Conservation (phyloP, 1,140 invertebrate genomes). For the Drosophila nebulosa region DNA sequence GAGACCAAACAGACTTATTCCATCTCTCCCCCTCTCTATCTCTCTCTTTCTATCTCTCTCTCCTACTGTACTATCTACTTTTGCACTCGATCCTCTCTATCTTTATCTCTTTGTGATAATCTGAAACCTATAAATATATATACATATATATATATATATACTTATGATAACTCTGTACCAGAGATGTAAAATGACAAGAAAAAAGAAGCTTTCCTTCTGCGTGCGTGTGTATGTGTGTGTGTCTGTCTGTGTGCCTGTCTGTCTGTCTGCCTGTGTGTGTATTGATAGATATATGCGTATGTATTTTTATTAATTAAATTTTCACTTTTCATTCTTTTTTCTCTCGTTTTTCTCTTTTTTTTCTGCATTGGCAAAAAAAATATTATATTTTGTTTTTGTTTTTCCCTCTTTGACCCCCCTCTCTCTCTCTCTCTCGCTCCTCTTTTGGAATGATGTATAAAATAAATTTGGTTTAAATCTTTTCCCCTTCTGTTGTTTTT, state of each 20-base stretch:
- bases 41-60: not conserved
- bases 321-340: slow-evolving; percentile 21
- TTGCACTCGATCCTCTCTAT: slow-evolving; percentile 4
- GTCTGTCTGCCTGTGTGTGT: slow-evolving; percentile 46
- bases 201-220: not conserved
- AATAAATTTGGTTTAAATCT: slow-evolving; percentile 53
- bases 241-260: slow-evolving; percentile 16
- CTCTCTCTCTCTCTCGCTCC: slow-evolving; percentile 17
- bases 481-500: slow-evolving; percentile 35
- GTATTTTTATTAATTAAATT: slow-evolving; percentile 58
- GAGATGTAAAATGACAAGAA: not conserved
- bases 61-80: not conserved
- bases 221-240: slow-evolving; percentile 7
- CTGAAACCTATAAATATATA: not conserved
- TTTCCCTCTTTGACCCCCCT: not conserved
- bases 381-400: slow-evolving; percentile 66
- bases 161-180: not conserved
- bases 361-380: slow-evolving; percentile 25
- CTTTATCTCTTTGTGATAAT: slow-evolving; percentile 21
- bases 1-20: no score
- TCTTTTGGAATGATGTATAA: slow-evolving; percentile 32
- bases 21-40: no score
- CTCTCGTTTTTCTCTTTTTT: slow-evolving; percentile 34
- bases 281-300: slow-evolving; percentile 46
- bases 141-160: not conserved